phyloP scores from a whole-genome alignment of 2,888 invertebrate genomes.

The Lochmaea capreae region DNA sequence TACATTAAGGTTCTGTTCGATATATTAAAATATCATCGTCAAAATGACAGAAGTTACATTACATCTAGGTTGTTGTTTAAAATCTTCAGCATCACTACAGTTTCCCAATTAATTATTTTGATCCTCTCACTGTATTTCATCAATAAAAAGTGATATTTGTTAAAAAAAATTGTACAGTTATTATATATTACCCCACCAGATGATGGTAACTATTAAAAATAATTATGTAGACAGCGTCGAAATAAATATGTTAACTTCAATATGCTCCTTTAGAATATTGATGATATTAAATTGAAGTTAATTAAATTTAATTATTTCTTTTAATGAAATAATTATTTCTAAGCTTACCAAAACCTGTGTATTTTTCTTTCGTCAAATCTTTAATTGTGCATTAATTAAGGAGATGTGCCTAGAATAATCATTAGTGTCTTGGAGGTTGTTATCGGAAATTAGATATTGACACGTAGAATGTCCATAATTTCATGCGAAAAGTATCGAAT shows the following conservation, averaged over 20 bases:
- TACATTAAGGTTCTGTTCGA: too few species aligned
- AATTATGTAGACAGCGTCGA: background rate
- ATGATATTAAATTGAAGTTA: too few species aligned
- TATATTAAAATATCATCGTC: too few species aligned
- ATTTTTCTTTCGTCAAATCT: background rate
- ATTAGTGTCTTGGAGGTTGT: background rate
- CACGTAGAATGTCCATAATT: too few species aligned
- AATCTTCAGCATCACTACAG: too few species aligned
- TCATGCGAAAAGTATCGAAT: too few species aligned
- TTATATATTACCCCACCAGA: background rate
- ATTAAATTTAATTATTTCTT: background rate
- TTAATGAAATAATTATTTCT: background rate
- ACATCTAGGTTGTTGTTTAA: too few species aligned
- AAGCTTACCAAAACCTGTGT: background rate
- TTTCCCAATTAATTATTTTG: background rate
- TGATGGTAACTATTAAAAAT: background rate
- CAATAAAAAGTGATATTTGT: background rate
- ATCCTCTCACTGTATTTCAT: background rate
- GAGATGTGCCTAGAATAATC: background rate
- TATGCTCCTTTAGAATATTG: background rate
- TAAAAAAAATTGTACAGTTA: too few species aligned
- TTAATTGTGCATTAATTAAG: background rate
- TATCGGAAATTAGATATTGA: too few species aligned
- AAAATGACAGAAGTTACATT: too few species aligned
- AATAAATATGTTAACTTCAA: background rate